Base-by-base conservation (phyloP, 1,140 invertebrate genomes). In the Ptiloglossa arizonensis region DNA sequence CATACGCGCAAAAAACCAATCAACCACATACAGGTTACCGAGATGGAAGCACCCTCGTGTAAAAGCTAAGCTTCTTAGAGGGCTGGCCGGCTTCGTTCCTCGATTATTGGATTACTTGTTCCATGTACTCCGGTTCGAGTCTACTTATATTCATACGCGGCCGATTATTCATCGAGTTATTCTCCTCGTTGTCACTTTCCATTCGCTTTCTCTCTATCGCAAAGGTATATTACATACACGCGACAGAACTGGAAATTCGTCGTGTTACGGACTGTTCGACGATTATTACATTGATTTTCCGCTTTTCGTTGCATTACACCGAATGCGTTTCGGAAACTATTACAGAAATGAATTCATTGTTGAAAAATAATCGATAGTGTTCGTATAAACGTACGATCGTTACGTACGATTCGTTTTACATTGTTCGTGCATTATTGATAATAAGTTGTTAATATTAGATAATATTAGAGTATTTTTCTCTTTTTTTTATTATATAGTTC, bases 81-180 rank as follows among this genome's bases (percentile, higher is more conserved):
- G 75, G 41, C 64, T 57, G 73, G 50, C 60, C 80, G 82, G 86
- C 84, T 86, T 86, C 82, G 66, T 81, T 77, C 62, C 57, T 46
- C 38, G 63, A 70, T 85, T 85, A 87, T 87, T 87, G 82, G 86
- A 87, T 87, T 87, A 87, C 80, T 80, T 66, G 74, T 80, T 67
- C 67, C 73, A 32, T 38, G 77, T 38, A 38, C 56, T 35, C 17
- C 29, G 15, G 32, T 5, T 19, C 27, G 41, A 1, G 32, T 5
- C 35, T 62, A 54, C 50, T 8, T n/a, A 19, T 15, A 32, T 38
- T 60, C 44, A 15, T 32, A 60, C 44, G 24, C 24, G 66, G 22
- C 56, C 50, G 74, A 77, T 77, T 41, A 62, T 52, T 41, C 56
- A 24, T 52, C 22, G 66, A 77, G 56, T 48, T 59, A 52, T 50